Percentiles rank a stretch among this genome's conserved stretches.
These are phyloP conservation scores for Macrophya alboannulata DNA, from an alignment of 2,888 invertebrate genomes.

Conservation along the genomic window DNA sequence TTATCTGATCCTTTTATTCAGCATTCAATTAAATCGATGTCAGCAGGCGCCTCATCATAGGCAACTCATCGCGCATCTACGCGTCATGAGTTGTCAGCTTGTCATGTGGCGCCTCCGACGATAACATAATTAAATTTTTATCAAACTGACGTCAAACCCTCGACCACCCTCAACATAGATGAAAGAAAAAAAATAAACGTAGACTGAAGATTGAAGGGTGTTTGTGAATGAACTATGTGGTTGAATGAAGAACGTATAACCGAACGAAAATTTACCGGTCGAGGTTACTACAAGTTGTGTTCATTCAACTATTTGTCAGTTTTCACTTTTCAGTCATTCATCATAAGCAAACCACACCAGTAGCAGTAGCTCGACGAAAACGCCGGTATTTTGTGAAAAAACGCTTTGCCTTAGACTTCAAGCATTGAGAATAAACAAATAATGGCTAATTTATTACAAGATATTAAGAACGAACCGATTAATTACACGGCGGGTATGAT, in stretches of 20 bases:
- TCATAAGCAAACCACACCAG: background rate
- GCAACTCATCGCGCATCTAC: background rate
- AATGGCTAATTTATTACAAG: constrained; percentile 48
- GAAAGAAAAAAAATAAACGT: background rate
- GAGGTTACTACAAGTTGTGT: background rate
- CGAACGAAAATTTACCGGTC: background rate
- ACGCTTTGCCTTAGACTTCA: background rate
- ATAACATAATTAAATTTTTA: background rate
- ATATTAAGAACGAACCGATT: constrained; percentile 68
- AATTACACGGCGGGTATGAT: constrained; percentile 71
- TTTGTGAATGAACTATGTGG: background rate
- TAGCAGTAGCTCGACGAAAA: background rate
- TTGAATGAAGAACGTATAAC: no score
- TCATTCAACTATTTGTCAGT: background rate
- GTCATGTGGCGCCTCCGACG: background rate
- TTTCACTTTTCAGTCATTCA: background rate
- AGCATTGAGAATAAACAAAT: background rate
- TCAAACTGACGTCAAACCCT: background rate
- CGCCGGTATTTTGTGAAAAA: background rate
- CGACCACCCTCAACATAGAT: no score
- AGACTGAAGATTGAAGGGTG: background rate
- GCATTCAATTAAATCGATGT: background rate
- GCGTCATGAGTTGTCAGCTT: background rate
- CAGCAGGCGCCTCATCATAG: background rate
- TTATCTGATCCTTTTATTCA: background rate